Base-by-base conservation (phyloP, 2,888 invertebrate species). In the Apamea crenata region DNA sequence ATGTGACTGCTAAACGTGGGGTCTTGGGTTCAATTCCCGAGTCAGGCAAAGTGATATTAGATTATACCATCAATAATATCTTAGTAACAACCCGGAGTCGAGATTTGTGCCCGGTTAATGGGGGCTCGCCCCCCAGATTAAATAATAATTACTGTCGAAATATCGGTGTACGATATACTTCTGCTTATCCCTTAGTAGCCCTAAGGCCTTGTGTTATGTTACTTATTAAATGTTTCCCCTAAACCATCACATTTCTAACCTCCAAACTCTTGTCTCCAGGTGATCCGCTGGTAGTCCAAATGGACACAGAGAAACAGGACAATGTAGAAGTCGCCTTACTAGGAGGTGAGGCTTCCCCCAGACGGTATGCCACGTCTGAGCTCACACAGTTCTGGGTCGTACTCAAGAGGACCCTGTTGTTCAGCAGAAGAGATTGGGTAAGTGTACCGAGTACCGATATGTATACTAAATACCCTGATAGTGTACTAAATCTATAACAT, bases 401-500 rank as follows among this genome's bases (percentile, higher is more conserved):
- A 77, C 97, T 99, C 81, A 98, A 98, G 91, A 97, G 99, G 90
- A 98, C 99, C 0, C 93, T 99, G 85, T 97, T 99, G 16, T 99
- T 99, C 97, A 99, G 99, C 91, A 97, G 98, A 92, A 97, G 99
- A 93, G 99, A 99, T 97, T 99, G 99, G 99, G 99, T 99, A 95
- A 96, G 97, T 71, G 32, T 61, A 36, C n/a, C n/a, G 59, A n/a
- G 1, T 36, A 10, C 18, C 36, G 40, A 32, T 32, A 32, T 32
- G 32, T 32, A 5, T 16, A 53, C 53, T 25, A 21, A 53, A 53
- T 53, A 47, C 47, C 47, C 32, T 32, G 32, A 32, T 32, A 32
- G 32, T 32, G 32, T 32, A 32, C 32, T 32, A 32, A 1, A 32
- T 32, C 32, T 32, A 32, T 32, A 32, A 32, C 3, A 1, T 32